phyloP scores from a whole-genome alignment of 2,797 vertebrate genomes.

The Meda fulgida region DNA sequence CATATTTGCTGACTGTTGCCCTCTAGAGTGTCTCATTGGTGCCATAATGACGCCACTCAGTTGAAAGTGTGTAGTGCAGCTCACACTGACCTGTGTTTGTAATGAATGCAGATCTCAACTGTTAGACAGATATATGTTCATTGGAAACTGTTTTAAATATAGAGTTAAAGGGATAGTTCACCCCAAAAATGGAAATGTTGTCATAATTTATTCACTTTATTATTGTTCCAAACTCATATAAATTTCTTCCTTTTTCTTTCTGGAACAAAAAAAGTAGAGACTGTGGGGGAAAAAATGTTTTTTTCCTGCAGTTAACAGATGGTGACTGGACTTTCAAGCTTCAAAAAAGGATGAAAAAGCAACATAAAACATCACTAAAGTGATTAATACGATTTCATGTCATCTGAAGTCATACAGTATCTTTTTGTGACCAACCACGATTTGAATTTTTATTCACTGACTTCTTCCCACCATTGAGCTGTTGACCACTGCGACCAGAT shows the following conservation, averaged over 20 bases:
- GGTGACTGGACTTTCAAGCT: background rate
- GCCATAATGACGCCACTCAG: constrained; percentile 73
- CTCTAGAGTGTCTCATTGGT: constrained; percentile 69
- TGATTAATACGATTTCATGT: background rate
- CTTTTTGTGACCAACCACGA: background rate
- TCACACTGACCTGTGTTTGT: constrained; percentile 1
- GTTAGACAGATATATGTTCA: background rate
- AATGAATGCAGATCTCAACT: background rate
- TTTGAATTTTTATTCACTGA: background rate
- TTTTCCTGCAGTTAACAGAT: background rate
- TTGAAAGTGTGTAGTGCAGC: constrained; percentile 45
- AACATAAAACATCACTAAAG: background rate
- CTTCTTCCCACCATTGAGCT: constrained; percentile 13
- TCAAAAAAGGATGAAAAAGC: background rate
- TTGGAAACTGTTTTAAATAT: background rate
- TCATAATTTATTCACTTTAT: background rate
- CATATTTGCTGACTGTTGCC: constrained; percentile 40
- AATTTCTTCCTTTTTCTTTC: background rate
- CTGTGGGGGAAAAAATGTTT: background rate
- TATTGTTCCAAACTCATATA: background rate
- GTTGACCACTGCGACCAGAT: background rate
- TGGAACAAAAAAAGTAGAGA: background rate
- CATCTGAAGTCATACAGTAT: background rate
- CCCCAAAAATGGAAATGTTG: background rate
- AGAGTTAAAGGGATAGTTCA: background rate